Conservation (phyloP, 2,113 vertebrate genomes). For the Gasterosteus nipponicus region DNA sequence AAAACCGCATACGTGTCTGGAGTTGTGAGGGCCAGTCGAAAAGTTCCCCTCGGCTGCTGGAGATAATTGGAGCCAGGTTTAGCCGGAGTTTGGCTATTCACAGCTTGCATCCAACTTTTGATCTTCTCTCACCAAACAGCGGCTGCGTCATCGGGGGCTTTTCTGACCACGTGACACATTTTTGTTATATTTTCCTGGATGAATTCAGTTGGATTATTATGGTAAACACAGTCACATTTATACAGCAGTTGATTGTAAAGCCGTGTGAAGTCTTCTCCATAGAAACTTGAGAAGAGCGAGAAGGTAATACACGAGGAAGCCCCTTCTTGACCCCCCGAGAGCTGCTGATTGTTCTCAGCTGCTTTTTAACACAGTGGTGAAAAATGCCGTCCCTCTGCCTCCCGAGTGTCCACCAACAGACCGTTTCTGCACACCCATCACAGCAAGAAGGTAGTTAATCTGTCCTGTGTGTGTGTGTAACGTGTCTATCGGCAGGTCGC, state of each 20-base stretch:
- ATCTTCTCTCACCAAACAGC: slow-evolving; percentile 54
- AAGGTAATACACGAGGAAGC: slow-evolving; percentile 32
- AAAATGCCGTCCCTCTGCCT: slow-evolving; percentile 30
- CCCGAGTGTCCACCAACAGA: slow-evolving; percentile 8
- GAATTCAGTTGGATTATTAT: slow-evolving; percentile 30
- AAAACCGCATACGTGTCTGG: slow-evolving; percentile 37
- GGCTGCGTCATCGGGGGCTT: slow-evolving; percentile 26
- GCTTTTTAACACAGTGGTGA: slow-evolving; percentile 47
- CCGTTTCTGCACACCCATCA: slow-evolving; percentile 31
- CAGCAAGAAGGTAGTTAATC: slow-evolving; percentile 41
- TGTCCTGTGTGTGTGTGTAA: slow-evolving; percentile 55
- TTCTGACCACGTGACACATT: slow-evolving; percentile 37
- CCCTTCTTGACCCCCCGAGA: slow-evolving; percentile 51
- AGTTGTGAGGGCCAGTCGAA: slow-evolving; percentile 55
- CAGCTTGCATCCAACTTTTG: slow-evolving; percentile 69
- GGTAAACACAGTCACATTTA: slow-evolving; percentile 22
- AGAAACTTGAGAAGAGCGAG: slow-evolving; percentile 11
- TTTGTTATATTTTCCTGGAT: slow-evolving; percentile 46
- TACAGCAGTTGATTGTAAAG: neutral
- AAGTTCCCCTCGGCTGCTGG: slow-evolving; percentile 75
- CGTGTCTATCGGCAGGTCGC: slow-evolving; percentile 81
- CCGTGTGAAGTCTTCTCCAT: neutral
- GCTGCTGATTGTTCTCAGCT: slow-evolving; percentile 57
- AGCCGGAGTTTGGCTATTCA: slow-evolving; percentile 69
- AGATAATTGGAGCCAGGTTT: slow-evolving; percentile 81